Conservation (phyloP, 2,797 vertebrate genomes). For the Tadarida brasiliensis region DNA sequence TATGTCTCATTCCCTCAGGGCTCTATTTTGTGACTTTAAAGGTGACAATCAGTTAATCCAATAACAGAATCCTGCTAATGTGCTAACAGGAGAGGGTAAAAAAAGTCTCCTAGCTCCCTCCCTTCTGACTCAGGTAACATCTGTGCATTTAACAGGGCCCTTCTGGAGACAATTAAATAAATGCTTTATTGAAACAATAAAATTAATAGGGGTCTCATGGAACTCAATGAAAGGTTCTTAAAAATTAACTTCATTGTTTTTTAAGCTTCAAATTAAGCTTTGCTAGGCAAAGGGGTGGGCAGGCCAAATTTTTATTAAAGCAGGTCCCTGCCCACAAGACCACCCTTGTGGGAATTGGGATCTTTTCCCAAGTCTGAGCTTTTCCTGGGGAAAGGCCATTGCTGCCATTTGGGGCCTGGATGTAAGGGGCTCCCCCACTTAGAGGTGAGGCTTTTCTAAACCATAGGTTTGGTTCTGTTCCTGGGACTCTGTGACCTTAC, state of each 20-base stretch:
- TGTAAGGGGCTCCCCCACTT: neutral
- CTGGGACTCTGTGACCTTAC: neutral
- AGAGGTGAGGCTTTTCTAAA: neutral
- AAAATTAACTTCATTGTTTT: slow-evolving; percentile 84
- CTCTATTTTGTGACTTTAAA: slow-evolving; percentile 61
- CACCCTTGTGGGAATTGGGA: neutral
- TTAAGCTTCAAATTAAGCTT: slow-evolving; percentile 78
- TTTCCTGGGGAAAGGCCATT: neutral
- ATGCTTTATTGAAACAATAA: slow-evolving; percentile 84
- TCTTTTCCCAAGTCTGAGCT: neutral
- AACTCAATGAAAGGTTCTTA: slow-evolving; percentile 82
- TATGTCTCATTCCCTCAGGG: slow-evolving; percentile 27
- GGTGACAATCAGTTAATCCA: slow-evolving; percentile 80
- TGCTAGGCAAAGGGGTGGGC: slow-evolving; percentile 37
- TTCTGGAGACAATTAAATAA: slow-evolving; percentile 85
- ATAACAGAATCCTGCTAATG: slow-evolving; percentile 78
- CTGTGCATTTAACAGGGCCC: slow-evolving; percentile 79
- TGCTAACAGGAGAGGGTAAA: slow-evolving; percentile 65
- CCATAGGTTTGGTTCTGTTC: neutral
- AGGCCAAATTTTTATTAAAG: slow-evolving; percentile 60
- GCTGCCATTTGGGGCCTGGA: neutral
- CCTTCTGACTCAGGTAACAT: slow-evolving; percentile 81
- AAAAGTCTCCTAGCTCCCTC: slow-evolving; percentile 56
- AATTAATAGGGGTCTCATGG: slow-evolving; percentile 83
- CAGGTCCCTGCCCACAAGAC: neutral